Conservation (phyloP, 2,888 invertebrate species). For the Dorcus hopei region DNA sequence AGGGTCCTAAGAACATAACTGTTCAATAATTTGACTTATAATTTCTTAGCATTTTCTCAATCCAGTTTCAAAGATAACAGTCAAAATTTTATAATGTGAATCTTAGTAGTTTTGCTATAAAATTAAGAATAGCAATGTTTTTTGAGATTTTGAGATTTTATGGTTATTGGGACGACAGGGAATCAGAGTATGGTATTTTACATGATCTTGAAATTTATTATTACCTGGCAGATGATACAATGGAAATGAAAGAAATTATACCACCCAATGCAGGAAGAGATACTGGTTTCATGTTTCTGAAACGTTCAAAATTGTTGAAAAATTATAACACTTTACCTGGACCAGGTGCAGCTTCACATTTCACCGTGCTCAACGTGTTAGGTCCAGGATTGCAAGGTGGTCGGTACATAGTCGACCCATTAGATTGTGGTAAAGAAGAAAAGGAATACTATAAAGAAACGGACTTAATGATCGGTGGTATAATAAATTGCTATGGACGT, state of each 20-base stretch:
- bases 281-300: constrained; percentile 69
- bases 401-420: constrained; percentile 58
- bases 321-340: constrained; percentile 51
- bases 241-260: constrained; percentile 78
- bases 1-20: no score
- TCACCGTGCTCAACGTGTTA: constrained; percentile 63
- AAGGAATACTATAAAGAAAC: constrained; percentile 61
- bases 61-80: no score
- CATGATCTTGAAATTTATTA: constrained; percentile 79
- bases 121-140: no score
- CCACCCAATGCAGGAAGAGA: constrained; percentile 68
- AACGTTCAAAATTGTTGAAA: constrained; percentile 74
- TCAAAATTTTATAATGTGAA: no score
- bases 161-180: constrained; percentile 88
- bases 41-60: no score
- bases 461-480: constrained; percentile 79
- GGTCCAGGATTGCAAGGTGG: constrained; percentile 54
- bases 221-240: constrained; percentile 83
- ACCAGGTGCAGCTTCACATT: constrained; percentile 52
- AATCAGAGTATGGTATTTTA: constrained; percentile 71
- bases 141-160: constrained; percentile 65
- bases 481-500: constrained; percentile 78
- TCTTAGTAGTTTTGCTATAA: no score
- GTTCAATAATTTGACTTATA: no score
- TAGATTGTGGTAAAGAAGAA: constrained; percentile 53